Evolutionary conservation across 1,140 invertebrate genomes (phyloP).

Genomic region (Nymphalis io): DNA sequence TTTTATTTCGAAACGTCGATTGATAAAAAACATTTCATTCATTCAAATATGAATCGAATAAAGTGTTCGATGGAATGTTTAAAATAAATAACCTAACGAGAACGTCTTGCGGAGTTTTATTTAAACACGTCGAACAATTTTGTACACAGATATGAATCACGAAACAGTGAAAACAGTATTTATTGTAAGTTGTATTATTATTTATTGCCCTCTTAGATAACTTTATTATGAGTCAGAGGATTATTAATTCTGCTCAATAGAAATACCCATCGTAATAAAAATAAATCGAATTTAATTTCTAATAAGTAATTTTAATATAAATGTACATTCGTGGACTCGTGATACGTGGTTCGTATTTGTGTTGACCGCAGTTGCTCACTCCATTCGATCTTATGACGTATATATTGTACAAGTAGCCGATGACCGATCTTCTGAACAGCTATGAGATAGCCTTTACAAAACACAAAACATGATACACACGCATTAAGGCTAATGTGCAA

Average conservation of each 20-base stretch:
- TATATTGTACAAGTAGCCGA: slow-evolving; percentile 57
- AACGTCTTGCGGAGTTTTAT: not conserved
- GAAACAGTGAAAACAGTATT: not conserved
- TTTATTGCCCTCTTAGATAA: slow-evolving; percentile 7
- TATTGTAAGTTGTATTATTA: slow-evolving; percentile 3
- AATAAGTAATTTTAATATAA: slow-evolving; percentile 17
- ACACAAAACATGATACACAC: not conserved
- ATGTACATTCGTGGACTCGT: slow-evolving; percentile 51
- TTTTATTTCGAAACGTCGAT: slow-evolving; percentile 1
- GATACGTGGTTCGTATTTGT: not conserved
- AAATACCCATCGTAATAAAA: slow-evolving; percentile 24
- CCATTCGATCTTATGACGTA: slow-evolving; percentile 51
- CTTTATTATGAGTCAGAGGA: slow-evolving; percentile 24
- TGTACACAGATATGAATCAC: slow-evolving; percentile 25
- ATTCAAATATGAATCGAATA: slow-evolving; percentile 7
- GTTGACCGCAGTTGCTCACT: slow-evolving; percentile 52
- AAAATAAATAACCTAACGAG: not conserved
- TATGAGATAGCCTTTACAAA: slow-evolving; percentile 39
- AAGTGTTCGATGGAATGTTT: slow-evolving; percentile 1
- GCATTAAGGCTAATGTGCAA: slow-evolving; percentile 19
- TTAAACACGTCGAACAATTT: slow-evolving; percentile 8
- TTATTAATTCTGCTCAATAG: slow-evolving; percentile 6
- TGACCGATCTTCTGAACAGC: slow-evolving; percentile 21
- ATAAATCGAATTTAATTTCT: slow-evolving; percentile 24
- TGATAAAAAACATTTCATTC: slow-evolving; percentile 6